Base-by-base conservation (phyloP, 2,797 vertebrate species). In the Heliangelus exortis region DNA sequence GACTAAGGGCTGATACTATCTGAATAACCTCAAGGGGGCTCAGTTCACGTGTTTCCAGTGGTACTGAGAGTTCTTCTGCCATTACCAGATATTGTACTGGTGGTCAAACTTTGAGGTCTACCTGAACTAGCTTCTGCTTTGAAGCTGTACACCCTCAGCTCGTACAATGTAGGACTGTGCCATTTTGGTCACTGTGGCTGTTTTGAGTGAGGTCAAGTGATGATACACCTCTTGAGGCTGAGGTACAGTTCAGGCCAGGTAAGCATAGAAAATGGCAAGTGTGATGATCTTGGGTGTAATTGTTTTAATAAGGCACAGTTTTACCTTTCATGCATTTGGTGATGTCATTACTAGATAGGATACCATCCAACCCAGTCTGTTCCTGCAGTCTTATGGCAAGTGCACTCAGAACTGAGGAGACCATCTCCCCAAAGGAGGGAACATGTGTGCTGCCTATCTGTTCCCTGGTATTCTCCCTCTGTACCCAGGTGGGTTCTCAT, bases 101-200 rank as follows among this genome's bases (percentile, higher is more conserved):
- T 63, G 50, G 48, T 54, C n/a, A 91, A 4, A 66, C 51, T 63
- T 33, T 31, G 34, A 77, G 22, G 58, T 84, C 36, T 72, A 0
- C 16, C 3, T 57, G 21, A 76, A 20, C 13, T 31, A 53, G 6
- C 25, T 66, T 33, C 22, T 68, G 17, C 26, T 72, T 78, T 87
- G 28, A 68, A 47, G 10, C 15, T 6, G 0, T 36, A 2, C 9
- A 2, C 9, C 20, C 31, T 81, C 3, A 3, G 29, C 33, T 79
- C 29, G 10, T 47, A 9, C 19, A 66, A 14, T 72, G 16, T 51
- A 29, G 66, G 55, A 19, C 59, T 75, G 33, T 65, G 65, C 45
- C 17, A 1, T 53, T 48, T 41, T 36, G 47, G 55, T 50, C 36
- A 9, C 25, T 68, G 41, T 75, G 31, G n/a, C 58, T 51, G 12